Conservation (phyloP, 2,797 vertebrate species). For the Gastrophryne carolinensis region DNA sequence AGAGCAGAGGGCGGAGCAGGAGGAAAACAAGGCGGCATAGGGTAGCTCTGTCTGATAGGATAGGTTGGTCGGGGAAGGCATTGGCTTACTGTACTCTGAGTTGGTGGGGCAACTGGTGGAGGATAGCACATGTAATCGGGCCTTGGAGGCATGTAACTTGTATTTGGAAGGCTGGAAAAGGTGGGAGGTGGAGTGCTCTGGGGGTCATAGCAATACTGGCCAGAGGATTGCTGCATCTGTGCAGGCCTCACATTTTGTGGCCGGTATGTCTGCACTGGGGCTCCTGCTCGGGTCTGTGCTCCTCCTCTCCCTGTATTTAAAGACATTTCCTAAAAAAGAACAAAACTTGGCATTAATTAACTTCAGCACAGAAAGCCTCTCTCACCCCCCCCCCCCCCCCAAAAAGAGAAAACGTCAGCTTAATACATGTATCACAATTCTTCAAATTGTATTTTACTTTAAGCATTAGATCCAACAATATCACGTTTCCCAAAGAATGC, state of each 20-base stretch:
- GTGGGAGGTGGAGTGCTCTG: conserved; percentile 64
- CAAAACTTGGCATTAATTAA: conserved; percentile 29
- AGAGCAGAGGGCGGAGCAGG: conserved; percentile 80
- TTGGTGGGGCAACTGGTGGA: conserved; percentile 74
- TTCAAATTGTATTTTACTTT: no score
- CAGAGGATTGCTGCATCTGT: conserved; percentile 76
- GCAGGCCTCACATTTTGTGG: conserved; percentile 77
- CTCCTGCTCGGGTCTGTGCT: conserved; percentile 75
- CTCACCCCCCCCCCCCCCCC: no score
- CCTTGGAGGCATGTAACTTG: conserved; percentile 77
- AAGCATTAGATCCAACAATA: no score
- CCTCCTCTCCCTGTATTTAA: conserved; percentile 84
- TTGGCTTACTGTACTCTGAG: conserved; percentile 72
- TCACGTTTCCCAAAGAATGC: no score
- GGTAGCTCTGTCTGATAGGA: conserved; percentile 79
- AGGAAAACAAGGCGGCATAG: conserved; percentile 84
- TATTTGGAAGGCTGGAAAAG: conserved; percentile 73
- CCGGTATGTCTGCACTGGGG: conserved; percentile 76
- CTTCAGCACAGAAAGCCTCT: no score
- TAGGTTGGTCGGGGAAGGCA: conserved; percentile 81
- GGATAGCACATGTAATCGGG: conserved; percentile 87
- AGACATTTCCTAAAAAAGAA: conserved; percentile 76
- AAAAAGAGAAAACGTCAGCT: no score
- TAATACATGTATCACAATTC: no score
- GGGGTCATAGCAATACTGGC: conserved; percentile 82